phyloP scores from a whole-genome alignment of 1,140 invertebrate genomes.

The Trissolcus basalis region DNA sequence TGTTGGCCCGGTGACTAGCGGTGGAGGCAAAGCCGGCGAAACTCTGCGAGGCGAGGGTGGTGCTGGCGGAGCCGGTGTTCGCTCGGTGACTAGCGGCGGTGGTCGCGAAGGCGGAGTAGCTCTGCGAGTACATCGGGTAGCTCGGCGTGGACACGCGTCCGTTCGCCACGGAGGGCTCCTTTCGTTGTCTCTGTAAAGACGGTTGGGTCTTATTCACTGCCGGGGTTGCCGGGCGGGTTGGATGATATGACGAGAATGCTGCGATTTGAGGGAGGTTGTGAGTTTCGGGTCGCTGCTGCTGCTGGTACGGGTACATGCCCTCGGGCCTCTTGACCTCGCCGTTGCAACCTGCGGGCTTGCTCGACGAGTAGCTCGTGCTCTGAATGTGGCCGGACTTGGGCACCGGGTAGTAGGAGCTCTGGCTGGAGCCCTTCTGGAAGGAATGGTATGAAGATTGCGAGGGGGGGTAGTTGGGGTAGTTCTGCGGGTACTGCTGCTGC shows the following conservation, averaged over 20 bases:
- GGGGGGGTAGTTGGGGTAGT: conserved; percentile 62
- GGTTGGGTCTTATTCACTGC: conserved; percentile 57
- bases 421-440: conserved; percentile 64
- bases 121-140: conserved; percentile 59
- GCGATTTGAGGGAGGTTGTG: conserved; percentile 77
- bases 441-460: conserved; percentile 71
- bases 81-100: conserved; percentile 70
- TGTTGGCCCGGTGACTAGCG: conserved; percentile 67
- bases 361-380: conserved; percentile 44
- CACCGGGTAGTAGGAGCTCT: conserved; percentile 52
- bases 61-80: conserved; percentile 66
- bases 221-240: conserved; percentile 62
- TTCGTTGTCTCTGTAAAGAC: conserved; percentile 51
- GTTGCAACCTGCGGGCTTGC: conserved; percentile 64
- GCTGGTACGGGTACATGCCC: conserved; percentile 56
- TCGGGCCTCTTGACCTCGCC: conserved; percentile 60
- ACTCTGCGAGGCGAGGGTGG: conserved; percentile 61
- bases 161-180: conserved; percentile 58
- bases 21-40: conserved; percentile 67
- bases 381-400: no score
- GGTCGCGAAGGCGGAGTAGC: conserved; percentile 65
- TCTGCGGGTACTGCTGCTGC: conserved; percentile 64
- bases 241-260: conserved; percentile 75
- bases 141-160: conserved; percentile 62
- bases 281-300: conserved; percentile 56